Conservation (phyloP, 2,888 invertebrate genomes). For the Hirudinaria manillensis region DNA sequence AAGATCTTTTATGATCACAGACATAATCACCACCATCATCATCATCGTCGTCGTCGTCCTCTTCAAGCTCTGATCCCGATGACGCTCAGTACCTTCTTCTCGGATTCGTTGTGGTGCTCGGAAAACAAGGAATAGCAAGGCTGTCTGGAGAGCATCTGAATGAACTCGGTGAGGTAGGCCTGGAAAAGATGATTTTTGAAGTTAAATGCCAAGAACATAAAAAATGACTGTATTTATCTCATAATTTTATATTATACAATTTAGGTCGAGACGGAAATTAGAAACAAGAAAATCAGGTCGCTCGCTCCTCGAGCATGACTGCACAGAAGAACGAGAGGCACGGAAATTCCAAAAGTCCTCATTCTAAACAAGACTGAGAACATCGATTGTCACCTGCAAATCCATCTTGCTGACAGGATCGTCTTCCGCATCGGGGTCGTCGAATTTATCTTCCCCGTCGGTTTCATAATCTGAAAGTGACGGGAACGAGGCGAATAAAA, state of each 20-base stretch:
- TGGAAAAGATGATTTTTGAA: too few relatives aligned
- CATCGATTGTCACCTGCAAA: slow-evolving; percentile 51
- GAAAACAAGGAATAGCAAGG: slow-evolving; percentile 63
- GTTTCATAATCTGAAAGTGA: slow-evolving; percentile 27
- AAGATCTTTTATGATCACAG: not conserved
- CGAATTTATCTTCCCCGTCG: slow-evolving; percentile 46
- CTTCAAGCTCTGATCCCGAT: slow-evolving; percentile 44
- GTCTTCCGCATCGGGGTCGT: slow-evolving; percentile 60
- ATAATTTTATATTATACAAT: not conserved
- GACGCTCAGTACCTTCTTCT: slow-evolving; percentile 57
- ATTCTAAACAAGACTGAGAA: not conserved
- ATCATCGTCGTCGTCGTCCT: not conserved
- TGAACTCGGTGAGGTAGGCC: slow-evolving; percentile 63
- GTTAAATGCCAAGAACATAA: not conserved
- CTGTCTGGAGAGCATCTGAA: slow-evolving; percentile 63
- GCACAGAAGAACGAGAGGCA: not conserved
- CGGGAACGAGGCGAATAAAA: too few relatives aligned
- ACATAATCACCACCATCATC: not conserved
- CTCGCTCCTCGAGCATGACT: not conserved
- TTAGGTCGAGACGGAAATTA: not conserved
- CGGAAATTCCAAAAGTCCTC: not conserved
- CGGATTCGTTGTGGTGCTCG: slow-evolving; percentile 61
- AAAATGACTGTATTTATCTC: not conserved
- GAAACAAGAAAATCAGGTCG: not conserved
- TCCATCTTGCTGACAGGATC: slow-evolving; percentile 64